These are phyloP conservation scores for Microplitis demolitor DNA, from an alignment of 1,140 invertebrate genomes.

Conservation along the genomic window DNA sequence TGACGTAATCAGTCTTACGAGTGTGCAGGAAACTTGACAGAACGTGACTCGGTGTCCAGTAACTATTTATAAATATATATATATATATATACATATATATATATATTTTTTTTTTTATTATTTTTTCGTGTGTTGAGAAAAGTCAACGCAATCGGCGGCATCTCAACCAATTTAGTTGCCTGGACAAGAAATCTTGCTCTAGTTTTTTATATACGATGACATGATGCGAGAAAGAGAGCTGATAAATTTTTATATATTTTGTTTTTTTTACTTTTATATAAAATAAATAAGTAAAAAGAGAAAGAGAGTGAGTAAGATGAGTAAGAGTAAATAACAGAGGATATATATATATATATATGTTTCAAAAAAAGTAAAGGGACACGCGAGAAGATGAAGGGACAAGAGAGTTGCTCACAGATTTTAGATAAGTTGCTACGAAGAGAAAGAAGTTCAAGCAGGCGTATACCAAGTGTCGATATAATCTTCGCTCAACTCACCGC, in stretches of 20 bases:
- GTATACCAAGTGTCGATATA: conserved; percentile 29
- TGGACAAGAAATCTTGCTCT: conserved; percentile 24
- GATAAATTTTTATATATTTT: no score
- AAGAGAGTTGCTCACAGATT: conserved; percentile 27
- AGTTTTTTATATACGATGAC: conserved; percentile 16
- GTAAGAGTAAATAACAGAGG: not conserved
- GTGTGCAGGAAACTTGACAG: conserved; percentile 8
- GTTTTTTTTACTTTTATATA: no score
- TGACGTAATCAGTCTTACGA: conserved; percentile 20
- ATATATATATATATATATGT: not conserved
- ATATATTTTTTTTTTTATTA: not conserved
- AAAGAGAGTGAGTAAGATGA: not conserved
- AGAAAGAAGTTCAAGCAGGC: conserved; percentile 22
- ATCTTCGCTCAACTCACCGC: conserved; percentile 20
- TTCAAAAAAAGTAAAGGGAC: not conserved
- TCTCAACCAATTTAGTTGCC: conserved; percentile 28
- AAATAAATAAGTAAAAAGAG: not conserved
- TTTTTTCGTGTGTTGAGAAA: conserved; percentile 21
- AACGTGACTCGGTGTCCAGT: conserved; percentile 12
- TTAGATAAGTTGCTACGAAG: conserved; percentile 19
- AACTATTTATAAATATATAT: not conserved
- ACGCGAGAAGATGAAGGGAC: conserved; percentile 6
- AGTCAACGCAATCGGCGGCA: conserved; percentile 24
- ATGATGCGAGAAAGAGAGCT: not conserved
- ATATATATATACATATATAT: not conserved